These are phyloP conservation scores for Micropoecilia bifurca DNA, from an alignment of 2,797 vertebrate genomes.

Conservation along the genomic window DNA sequence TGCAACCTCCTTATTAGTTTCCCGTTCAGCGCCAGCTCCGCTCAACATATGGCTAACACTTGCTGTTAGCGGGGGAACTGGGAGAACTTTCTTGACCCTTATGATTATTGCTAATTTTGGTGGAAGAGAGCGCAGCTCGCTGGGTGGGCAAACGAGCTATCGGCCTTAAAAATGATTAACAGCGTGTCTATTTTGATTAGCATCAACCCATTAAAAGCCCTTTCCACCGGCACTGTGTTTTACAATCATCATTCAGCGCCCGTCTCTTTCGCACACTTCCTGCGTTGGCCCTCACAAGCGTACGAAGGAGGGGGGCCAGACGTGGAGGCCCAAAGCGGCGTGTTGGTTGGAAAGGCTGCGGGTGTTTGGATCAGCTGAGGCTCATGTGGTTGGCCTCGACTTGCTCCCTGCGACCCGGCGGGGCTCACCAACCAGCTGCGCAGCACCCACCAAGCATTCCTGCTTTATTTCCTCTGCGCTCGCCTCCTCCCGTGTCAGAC, in stretches of 20 bases:
- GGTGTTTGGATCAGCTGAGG: conserved; percentile 81
- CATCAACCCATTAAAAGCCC: conserved; percentile 36
- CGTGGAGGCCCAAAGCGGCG: conserved; percentile 21
- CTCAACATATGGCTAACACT: conserved; percentile 64
- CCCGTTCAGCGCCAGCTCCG: conserved; percentile 44
- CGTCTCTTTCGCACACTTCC: conserved; percentile 17
- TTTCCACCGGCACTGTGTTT: conserved; percentile 22
- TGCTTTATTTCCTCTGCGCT: conserved; percentile 76
- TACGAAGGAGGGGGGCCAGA: conserved; percentile 18
- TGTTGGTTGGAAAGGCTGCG: conserved; percentile 35
- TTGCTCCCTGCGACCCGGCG: conserved; percentile 75
- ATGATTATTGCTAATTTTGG: conserved; percentile 67
- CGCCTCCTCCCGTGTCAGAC: conserved; percentile 48
- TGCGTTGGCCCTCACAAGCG: conserved; percentile 15
- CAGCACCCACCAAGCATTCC: conserved; percentile 81
- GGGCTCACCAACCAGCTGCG: conserved; percentile 78
- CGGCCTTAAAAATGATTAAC: conserved; percentile 63
- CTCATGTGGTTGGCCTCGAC: conserved; percentile 80
- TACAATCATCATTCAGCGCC: conserved; percentile 24
- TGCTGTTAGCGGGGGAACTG: conserved; percentile 45
- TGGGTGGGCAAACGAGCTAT: conserved; percentile 56
- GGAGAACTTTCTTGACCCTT: conserved; percentile 64
- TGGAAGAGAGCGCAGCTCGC: conserved; percentile 40
- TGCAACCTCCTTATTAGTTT: conserved; percentile 58
- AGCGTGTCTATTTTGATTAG: conserved; percentile 56